Percentiles rank a stretch among this genome's conserved stretches.
Evolutionary conservation across 1,140 invertebrate species (phyloP).

Genomic region (Pseudomyrmex gracilis): DNA sequence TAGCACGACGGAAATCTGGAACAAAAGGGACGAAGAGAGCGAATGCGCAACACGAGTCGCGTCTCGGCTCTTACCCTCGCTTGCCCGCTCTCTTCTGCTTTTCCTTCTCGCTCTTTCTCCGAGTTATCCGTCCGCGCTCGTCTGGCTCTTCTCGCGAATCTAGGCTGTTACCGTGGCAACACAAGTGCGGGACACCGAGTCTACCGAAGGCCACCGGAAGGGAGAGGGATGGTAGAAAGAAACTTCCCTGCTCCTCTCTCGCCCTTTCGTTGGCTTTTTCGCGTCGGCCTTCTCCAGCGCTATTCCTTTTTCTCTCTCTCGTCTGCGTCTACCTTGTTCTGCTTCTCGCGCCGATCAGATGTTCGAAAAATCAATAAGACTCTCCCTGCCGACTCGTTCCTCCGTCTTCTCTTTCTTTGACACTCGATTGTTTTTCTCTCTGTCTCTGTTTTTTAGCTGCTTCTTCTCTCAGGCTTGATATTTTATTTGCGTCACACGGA

Average conservation of each 20-base stretch:
- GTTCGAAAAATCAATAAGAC: slow-evolving; percentile 72
- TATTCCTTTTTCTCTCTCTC: not conserved
- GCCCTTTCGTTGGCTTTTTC: not conserved
- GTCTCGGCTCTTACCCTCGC: not conserved
- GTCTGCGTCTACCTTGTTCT: slow-evolving; percentile 2
- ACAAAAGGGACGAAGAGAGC: slow-evolving; percentile 53
- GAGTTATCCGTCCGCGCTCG: slow-evolving; percentile 35
- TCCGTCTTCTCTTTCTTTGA: slow-evolving; percentile 3
- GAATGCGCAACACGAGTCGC: slow-evolving; percentile 26
- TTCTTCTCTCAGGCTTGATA: slow-evolving; percentile 44
- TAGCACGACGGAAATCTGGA: slow-evolving; percentile 46
- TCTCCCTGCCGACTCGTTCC: slow-evolving; percentile 43
- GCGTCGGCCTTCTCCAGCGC: not conserved
- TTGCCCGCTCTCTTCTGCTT: not conserved
- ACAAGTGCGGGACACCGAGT: slow-evolving; percentile 57
- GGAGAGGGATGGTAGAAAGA: slow-evolving; percentile 6
- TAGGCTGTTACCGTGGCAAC: slow-evolving; percentile 77
- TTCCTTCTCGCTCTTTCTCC: slow-evolving; percentile 16
- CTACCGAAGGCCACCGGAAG: slow-evolving; percentile 51
- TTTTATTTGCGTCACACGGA: slow-evolving; percentile 30
- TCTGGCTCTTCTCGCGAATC: slow-evolving; percentile 65
- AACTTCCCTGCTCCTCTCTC: not conserved
- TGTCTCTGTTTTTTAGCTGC: not conserved
- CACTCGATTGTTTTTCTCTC: not conserved
- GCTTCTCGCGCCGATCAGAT: slow-evolving; percentile 63